phyloP scores from a whole-genome alignment of 2,888 invertebrate genomes.

The Harpalus rufipes region DNA sequence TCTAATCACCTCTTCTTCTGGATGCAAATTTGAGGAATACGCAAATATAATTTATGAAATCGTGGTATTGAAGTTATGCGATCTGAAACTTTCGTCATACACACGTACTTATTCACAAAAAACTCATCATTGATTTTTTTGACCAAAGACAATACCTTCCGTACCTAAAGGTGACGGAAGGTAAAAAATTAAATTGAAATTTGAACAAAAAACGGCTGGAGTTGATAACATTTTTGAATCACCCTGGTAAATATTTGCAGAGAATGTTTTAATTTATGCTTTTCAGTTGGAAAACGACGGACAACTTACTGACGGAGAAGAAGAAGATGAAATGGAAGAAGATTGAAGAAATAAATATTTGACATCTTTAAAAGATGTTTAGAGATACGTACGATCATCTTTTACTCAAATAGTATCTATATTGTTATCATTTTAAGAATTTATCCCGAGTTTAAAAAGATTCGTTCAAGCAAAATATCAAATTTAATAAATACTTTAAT shows the following conservation, averaged over 20 bases:
- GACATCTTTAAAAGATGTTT: not conserved
- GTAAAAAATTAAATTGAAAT: no score
- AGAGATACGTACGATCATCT: conserved; percentile 38
- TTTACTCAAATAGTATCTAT: conserved; percentile 49
- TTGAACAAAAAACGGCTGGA: no score
- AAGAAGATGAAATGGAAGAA: conserved; percentile 74
- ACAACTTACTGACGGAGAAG: conserved; percentile 67
- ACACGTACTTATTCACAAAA: no score
- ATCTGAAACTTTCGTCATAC: no score
- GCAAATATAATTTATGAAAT: no score
- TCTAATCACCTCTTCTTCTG: no score
- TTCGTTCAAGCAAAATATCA: conserved; percentile 35
- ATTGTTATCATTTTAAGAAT: conserved; percentile 52
- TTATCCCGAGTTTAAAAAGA: conserved; percentile 14
- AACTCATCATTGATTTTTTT: no score
- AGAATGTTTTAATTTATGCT: conserved; percentile 10
- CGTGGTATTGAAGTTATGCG: no score
- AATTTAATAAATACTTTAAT: conserved; percentile 5
- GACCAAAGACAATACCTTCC: no score
- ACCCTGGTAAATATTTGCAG: not conserved
- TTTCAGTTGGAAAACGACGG: conserved; percentile 63
- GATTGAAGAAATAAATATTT: conserved; percentile 67
- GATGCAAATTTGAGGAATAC: no score
- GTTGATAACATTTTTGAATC: no score
- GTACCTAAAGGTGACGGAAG: no score